Conservation (phyloP, 2,113 vertebrate species). For the Hippocampus guttulatus region DNA sequence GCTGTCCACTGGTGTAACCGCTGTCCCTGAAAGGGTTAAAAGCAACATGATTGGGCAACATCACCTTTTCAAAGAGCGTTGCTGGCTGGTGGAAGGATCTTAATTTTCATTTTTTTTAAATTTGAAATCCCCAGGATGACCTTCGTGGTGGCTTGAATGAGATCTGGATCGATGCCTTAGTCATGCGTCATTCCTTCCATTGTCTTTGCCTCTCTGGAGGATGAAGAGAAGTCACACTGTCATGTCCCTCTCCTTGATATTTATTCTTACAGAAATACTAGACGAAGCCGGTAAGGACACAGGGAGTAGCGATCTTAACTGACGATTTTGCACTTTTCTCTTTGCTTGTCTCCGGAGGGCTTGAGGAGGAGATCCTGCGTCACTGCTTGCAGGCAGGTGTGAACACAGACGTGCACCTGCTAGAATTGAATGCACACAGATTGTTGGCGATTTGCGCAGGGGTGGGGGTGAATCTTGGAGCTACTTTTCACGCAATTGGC, state of each 20-base stretch:
- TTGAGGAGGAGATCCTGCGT: too few species aligned
- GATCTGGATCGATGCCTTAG: background rate
- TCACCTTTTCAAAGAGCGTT: conserved; percentile 6
- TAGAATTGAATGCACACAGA: too few species aligned
- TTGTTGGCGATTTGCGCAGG: too few species aligned
- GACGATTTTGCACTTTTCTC: background rate
- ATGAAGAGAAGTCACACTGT: background rate
- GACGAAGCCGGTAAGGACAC: background rate
- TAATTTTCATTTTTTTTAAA: background rate
- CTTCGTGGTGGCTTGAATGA: conserved; percentile 1
- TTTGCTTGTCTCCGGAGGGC: too few species aligned
- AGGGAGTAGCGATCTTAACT: background rate
- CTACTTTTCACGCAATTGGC: background rate
- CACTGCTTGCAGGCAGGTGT: too few species aligned
- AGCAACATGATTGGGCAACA: conserved; percentile 5
- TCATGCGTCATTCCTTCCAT: background rate
- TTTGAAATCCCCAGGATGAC: conserved; percentile 11
- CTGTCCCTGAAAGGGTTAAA: background rate
- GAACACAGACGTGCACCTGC: too few species aligned
- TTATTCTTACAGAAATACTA: background rate
- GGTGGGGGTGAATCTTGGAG: background rate
- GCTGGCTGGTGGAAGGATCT: conserved; percentile 6
- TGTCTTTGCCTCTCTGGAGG: background rate
- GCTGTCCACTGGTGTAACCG: too few species aligned
- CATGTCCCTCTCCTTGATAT: background rate